Evolutionary conservation across 2,113 vertebrate genomes (phyloP), one percentile per base, ranked within the genome.

Genomic region (Bos indicus): DNA sequence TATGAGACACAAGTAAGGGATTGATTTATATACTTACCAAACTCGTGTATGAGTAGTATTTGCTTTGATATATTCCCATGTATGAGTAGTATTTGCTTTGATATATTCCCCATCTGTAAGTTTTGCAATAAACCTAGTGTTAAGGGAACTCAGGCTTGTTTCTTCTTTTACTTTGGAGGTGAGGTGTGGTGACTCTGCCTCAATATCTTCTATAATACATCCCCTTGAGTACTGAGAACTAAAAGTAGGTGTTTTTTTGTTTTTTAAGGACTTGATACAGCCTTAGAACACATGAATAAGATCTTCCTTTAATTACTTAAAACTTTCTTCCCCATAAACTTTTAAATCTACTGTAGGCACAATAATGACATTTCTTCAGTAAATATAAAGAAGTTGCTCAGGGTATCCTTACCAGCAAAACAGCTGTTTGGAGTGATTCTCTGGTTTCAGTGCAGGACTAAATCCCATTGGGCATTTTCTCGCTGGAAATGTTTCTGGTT

Each of bases 281-380:
- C 83, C 26, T 90, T 95, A 28, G 67, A 92, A 60, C 64, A 91
- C 21, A 54, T 25, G 52, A 92, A 23, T 92, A 95, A 95, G 14
- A 83, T 40, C 12, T n/a, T 86, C 30, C 25, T 56, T 92, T 88
- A 89, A 43, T 92, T 60, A 91, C 9, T 91, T 87, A 94, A 87
- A 92, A 87, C 46, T 88, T 80, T 80, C n/a, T 85, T 85, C 30
- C 30, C 33, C 10, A 7, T 82, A 81, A 88, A 54, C 17, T 30
- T 94, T 95, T 91, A 88, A 92, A 81, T 87, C 13, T 93, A 0
- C 90, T 2, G 95, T 81, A 95, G 14, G 23, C 2, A 67, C 71
- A 28, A 77, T 77, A 83, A 60, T 96, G 51, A 71, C 23, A 87
- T 84, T 95, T 93, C 60, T 84, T 96, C 54, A 94, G 1, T 97